These are phyloP conservation scores for Emesis furor DNA, from an alignment of 2,888 invertebrate species.

Conservation along the genomic window DNA sequence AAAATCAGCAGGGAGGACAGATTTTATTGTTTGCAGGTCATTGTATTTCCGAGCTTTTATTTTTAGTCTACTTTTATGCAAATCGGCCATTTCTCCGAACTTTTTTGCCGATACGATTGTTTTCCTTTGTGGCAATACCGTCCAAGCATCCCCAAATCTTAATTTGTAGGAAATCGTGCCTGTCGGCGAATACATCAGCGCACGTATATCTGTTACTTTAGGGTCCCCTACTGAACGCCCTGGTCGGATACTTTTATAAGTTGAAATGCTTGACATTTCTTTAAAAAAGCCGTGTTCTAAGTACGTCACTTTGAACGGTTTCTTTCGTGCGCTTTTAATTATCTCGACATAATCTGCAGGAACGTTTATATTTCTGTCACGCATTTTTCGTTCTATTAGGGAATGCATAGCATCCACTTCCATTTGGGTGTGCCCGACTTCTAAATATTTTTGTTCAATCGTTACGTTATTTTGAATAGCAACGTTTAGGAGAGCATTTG, in stretches of 20 bases:
- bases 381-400: slow-evolving; percentile 1
- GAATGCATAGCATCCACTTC: slow-evolving; percentile 28
- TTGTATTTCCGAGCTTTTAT: no score
- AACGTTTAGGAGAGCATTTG: slow-evolving; percentile 6
- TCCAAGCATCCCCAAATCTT: no score
- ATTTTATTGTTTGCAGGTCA: no score
- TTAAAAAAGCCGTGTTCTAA: slow-evolving; percentile 11
- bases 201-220: slow-evolving; percentile 23
- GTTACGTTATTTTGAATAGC: neutral
- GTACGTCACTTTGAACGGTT: neutral
- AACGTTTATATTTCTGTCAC: neutral
- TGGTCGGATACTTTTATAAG: neutral
- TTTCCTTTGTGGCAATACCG: no score
- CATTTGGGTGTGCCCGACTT: slow-evolving; percentile 29
- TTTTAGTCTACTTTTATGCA: no score
- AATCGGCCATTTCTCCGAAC: no score
- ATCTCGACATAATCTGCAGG: slow-evolving; percentile 9
- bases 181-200: no score
- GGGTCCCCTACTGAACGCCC: neutral
- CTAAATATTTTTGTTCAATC: slow-evolving; percentile 28
- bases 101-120: no score
- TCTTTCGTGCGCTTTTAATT: neutral
- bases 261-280: neutral
- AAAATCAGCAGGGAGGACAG: no score
- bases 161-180: no score